Evolutionary conservation across 2,113 vertebrate species (phyloP), one percentile per base, ranked within the genome.

Genomic region (Urocitellus parryii): DNA sequence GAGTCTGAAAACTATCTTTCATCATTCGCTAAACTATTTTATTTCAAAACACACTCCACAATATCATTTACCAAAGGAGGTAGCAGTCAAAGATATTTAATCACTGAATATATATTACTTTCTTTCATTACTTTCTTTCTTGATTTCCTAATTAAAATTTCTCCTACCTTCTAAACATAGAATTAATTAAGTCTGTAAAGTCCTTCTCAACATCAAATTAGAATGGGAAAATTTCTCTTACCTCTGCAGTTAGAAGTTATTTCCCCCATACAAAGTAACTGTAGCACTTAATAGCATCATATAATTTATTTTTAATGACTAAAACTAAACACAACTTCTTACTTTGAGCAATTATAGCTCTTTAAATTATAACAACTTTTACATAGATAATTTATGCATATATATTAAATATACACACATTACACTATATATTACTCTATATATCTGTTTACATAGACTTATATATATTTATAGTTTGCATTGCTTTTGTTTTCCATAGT

Each of bases 401-500:
- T 53, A 11, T 27, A 11, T 29, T 13, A 34, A 16, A 20, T 16
- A 68, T 34, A 68, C 22, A 24, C 73, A 34, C 27, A 65, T 58
- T 70, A 48, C 8, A 72, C 67, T 68, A 8, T 29, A 8, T 29
- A 42, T 72, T 18, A 78, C 4, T 1, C 53, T 42, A 37, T 45
- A 4, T 74, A 1, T 32, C 3, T 17, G 32, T 29, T 18, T 6
- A 88, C 32, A 37, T 25, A n/a, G 16, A 27, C 32, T 0, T 51
- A 63, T 4, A 25, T 65, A 37, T 2, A n/a, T 61, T 42, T 65
- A 53, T 12, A 82, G 22, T 22, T 86, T 80, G 5, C 1, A 72
- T 86, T 96, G 10, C 10, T 82, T 94, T 67, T 84, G 10, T 78
- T 93, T 83, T 88, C 32, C 4, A 94, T 76, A 77, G 76, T 74